Percentiles rank a stretch among this genome's conserved stretches.
Evolutionary conservation across 1,140 invertebrate species (phyloP).

Genomic region (Drosophila melanogaster): Release_6_plus_ISO1_MT NT_037436.4:20462001-20462500

Average conservation of each 20-base stretch:
- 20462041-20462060: slow-evolving; percentile 2
- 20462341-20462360: slow-evolving; percentile 17
- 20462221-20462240: not conserved
- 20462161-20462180: not conserved
- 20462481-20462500: no score
- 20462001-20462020: slow-evolving; percentile 41
- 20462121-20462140: not conserved
- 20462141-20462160: not conserved
- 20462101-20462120: not conserved
- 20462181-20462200: slow-evolving; percentile 3
- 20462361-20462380: slow-evolving; percentile 6
- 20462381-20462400: not conserved
- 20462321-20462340: slow-evolving; percentile 5
- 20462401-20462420: slow-evolving; percentile 7
- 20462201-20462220: slow-evolving; percentile 10
- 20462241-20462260: not conserved
- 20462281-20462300: slow-evolving; percentile 23
- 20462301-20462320: slow-evolving; percentile 22
- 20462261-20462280: not conserved
- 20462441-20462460: not conserved
- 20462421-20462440: slow-evolving; percentile 3
- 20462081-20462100: not conserved
- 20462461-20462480: not conserved
- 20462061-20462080: not conserved
- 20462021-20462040: slow-evolving; percentile 6